Conservation (phyloP, 2,888 invertebrate species). For the Rhogogaster chlorosoma region DNA sequence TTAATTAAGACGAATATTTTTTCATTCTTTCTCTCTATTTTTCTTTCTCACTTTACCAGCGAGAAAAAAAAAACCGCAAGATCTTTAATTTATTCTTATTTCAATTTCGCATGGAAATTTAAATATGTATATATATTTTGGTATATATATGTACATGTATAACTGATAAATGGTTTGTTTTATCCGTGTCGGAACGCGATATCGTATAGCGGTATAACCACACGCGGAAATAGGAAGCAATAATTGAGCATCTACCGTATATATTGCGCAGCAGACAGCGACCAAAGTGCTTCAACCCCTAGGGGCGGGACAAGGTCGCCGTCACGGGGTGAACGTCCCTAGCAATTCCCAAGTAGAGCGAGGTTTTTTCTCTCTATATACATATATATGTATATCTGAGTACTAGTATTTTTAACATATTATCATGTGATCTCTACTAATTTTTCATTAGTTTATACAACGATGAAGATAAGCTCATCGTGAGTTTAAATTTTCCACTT, state of each 20-base stretch:
- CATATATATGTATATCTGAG: neutral
- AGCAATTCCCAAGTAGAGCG: conserved; percentile 28
- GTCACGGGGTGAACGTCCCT: conserved; percentile 45
- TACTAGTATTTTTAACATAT: neutral
- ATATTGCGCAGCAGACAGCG: conserved; percentile 49
- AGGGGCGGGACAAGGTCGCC: conserved; percentile 49
- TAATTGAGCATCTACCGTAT: conserved; percentile 45
- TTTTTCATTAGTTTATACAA: neutral
- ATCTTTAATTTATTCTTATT: neutral
- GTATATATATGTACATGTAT: neutral
- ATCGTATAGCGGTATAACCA: conserved; percentile 30
- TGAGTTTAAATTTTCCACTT: neutral
- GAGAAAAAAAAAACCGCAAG: neutral
- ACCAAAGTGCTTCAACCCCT: conserved; percentile 48
- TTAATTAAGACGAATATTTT: conserved; percentile 2
- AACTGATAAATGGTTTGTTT: neutral
- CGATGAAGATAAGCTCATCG: neutral
- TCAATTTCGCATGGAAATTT: neutral
- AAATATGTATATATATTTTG: neutral
- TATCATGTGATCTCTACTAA: neutral
- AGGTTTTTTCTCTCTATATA: neutral
- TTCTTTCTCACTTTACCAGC: neutral
- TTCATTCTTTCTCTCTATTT: neutral
- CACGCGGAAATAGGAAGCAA: conserved; percentile 48
- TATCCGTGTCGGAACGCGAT: conserved; percentile 10